A percentile compares a stretch with the other conserved stretches of the same genome.
Conservation (phyloP, 2,797 vertebrate species). For the Trichosurus vulpecula region DNA sequence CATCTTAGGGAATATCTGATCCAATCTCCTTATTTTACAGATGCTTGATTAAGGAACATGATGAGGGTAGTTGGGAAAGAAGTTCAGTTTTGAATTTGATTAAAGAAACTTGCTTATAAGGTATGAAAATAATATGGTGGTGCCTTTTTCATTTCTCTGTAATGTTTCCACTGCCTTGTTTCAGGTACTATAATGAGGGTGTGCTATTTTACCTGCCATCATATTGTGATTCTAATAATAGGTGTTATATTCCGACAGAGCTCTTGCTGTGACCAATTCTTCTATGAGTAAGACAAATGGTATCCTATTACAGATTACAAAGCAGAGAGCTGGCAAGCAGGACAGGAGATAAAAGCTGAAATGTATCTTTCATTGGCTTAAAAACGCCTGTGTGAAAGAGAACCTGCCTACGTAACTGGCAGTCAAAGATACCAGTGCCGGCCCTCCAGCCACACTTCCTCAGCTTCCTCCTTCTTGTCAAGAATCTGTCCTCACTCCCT, state of each 20-base stretch:
- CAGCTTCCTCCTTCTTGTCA: background rate
- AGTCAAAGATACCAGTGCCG: slow-evolving; percentile 75
- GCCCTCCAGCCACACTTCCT: background rate
- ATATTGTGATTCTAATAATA: slow-evolving; percentile 49
- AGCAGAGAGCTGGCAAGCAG: slow-evolving; percentile 66
- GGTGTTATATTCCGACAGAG: slow-evolving; percentile 53
- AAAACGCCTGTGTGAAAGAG: slow-evolving; percentile 68
- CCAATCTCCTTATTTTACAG: background rate
- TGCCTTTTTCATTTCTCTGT: slow-evolving; percentile 58
- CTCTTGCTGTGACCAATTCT: slow-evolving; percentile 68
- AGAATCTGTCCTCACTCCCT: background rate
- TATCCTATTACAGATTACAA: slow-evolving; percentile 78
- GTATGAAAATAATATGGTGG: background rate
- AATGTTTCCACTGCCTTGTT: slow-evolving; percentile 57
- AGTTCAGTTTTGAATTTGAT: slow-evolving; percentile 54
- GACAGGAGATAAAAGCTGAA: slow-evolving; percentile 59
- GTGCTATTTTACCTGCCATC: slow-evolving; percentile 56
- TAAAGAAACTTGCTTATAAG: slow-evolving; percentile 43
- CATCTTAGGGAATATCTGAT: background rate
- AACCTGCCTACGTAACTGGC: slow-evolving; percentile 61
- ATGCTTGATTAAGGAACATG: background rate
- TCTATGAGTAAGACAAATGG: slow-evolving; percentile 66
- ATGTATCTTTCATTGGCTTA: slow-evolving; percentile 71
- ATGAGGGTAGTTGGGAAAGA: slow-evolving; percentile 50
- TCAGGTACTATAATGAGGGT: slow-evolving; percentile 17